Base-by-base conservation (phyloP, 2,888 invertebrate species). In the Argynnis bischoffii region DNA sequence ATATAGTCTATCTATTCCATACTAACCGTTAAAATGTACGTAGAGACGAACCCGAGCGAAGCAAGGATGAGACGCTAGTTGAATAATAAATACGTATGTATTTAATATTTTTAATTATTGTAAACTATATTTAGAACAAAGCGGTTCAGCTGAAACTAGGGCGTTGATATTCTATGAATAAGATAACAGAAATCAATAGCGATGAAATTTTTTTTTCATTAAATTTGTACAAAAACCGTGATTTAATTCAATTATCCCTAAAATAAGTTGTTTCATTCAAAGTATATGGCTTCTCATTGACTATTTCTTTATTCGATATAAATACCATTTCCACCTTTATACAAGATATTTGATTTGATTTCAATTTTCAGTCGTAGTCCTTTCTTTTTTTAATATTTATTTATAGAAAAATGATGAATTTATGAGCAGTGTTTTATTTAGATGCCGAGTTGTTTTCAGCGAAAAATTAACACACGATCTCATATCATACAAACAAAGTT, bases 151-250 rank as follows among this genome's bases (percentile, higher is more conserved):
- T 35, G 35, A 41, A 61, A 51, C 51, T 61, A 31, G 61, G 61
- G 51, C 61, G 61, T 51, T 61, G 15, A 51, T 51, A 51, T 61
- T 61, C 31, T 51, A 51, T 41, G 61, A 61, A 61, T 61, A 61
- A 51, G 61, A 51, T 51, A 61, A 51, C 51, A 51, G 18, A 61
- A 61, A 61, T 61, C 61, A 16, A 61, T 61, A 51, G 14, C 41
- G 61, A 6, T 51, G 51, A 18, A 61, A n/a, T n/a, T n/a, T n/a
- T n/a, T n/a, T n/a, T n/a, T n/a, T n/a, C n/a, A n/a, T n/a, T n/a
- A n/a, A 61, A 61, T 51, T 61, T 35, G 35, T 51, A 61, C 31
- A 18, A 35, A 61, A 51, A 51, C 61, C 14, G 31, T 18, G 14
- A 61, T 61, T 61, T 51, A 35, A 61, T 61, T 50, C 16, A 35